Percentiles rank a stretch among this genome's conserved stretches.
These are phyloP conservation scores for Cephus sareptanus DNA, from an alignment of 2,888 invertebrate genomes.

Conservation along the genomic window DNA sequence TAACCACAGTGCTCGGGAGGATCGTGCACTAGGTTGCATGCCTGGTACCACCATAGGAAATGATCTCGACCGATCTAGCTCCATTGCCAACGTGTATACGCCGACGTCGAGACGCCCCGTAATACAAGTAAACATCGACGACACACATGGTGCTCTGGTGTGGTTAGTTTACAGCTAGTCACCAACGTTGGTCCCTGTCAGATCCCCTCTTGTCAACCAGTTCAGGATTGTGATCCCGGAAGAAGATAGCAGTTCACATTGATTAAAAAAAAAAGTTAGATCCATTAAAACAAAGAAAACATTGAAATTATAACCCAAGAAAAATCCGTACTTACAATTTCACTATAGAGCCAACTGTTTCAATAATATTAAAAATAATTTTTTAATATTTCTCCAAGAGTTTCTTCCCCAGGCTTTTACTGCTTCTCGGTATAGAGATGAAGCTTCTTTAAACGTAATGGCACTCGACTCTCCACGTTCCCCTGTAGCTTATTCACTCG, in stretches of 20 bases:
- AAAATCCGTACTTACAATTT: background rate
- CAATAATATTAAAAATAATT: background rate
- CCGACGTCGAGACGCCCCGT: background rate
- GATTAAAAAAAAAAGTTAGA: too few relatives aligned
- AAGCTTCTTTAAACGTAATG: background rate
- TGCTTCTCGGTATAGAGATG: background rate
- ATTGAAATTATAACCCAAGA: background rate
- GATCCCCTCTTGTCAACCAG: conserved; percentile 35
- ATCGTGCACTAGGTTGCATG: conserved; percentile 43
- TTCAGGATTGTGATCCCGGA: conserved; percentile 38
- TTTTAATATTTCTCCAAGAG: background rate
- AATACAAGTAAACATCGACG: background rate
- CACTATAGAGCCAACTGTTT: background rate
- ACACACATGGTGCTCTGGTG: conserved; percentile 28
- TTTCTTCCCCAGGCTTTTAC: background rate
- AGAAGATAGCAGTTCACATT: conserved; percentile 14
- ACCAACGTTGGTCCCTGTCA: conserved; percentile 9
- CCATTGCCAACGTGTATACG: conserved; percentile 14
- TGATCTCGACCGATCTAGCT: conserved; percentile 41
- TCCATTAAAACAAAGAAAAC: background rate
- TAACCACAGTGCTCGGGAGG: conserved; percentile 55
- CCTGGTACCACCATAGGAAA: conserved; percentile 37
- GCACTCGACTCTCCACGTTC: background rate
- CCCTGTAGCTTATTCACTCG: background rate
- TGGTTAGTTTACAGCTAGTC: conserved; percentile 59